Evolutionary conservation across 1,140 invertebrate genomes (phyloP).

Genomic region (Drosophila seguyi): DNA sequence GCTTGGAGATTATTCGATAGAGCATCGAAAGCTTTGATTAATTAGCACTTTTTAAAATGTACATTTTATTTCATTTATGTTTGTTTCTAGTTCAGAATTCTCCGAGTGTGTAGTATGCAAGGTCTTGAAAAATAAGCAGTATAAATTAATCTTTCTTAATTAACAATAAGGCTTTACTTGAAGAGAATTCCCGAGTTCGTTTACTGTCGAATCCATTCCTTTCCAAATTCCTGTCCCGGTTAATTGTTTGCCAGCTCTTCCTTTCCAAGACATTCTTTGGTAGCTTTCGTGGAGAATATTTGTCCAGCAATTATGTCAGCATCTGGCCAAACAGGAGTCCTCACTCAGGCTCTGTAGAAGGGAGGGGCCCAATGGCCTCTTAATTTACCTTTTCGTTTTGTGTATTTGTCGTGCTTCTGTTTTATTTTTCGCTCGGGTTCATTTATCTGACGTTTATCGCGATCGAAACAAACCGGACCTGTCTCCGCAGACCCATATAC

Average conservation of each 20-base stretch:
- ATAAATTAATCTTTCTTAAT: too few species aligned
- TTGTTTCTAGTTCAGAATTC: too few species aligned
- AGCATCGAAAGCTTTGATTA: slow-evolving; percentile 1
- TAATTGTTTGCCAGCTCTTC: background rate
- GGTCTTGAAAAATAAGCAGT: too few species aligned
- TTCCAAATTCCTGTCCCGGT: background rate
- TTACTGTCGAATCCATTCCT: too few species aligned
- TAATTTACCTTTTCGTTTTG: slow-evolving; percentile 39
- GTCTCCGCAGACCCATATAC: slow-evolving; percentile 75
- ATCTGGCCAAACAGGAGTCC: slow-evolving; percentile 11
- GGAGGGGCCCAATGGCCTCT: slow-evolving; percentile 38
- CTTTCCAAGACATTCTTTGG: background rate
- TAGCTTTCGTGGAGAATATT: background rate
- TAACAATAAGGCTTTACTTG: too few species aligned
- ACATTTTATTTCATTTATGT: background rate
- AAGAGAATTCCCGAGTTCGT: too few species aligned
- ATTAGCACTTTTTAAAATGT: slow-evolving; percentile 21
- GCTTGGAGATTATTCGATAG: background rate
- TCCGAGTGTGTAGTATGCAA: too few species aligned
- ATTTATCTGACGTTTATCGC: slow-evolving; percentile 81
- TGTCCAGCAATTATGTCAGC: slow-evolving; percentile 52
- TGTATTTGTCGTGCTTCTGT: slow-evolving; percentile 61
- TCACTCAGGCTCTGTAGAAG: slow-evolving; percentile 11
- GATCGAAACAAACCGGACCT: slow-evolving; percentile 76
- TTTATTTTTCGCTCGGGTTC: slow-evolving; percentile 52